Evolutionary conservation across 2,797 vertebrate species (phyloP), one percentile per base, ranked within the genome.

Genomic region (Valencia hispanica): DNA sequence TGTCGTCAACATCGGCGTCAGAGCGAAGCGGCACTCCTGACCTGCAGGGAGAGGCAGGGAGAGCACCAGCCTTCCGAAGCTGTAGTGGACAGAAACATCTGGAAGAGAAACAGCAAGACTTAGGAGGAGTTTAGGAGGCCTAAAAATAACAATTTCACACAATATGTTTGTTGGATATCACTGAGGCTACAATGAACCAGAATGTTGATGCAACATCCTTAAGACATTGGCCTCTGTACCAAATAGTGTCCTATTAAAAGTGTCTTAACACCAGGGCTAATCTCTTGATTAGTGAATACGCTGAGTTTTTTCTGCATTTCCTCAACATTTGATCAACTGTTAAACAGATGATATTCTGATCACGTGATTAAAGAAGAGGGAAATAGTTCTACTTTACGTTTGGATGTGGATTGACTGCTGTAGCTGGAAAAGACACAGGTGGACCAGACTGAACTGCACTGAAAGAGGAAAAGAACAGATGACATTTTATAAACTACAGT

Each of bases 1-100:
- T 0, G 95, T 97, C 72, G 95, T 95, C 69, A 93, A 48, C 89
- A 94, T 53, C 0, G 96, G 96, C 57, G 95, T 96, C 68, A 97
- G 72, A 0, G 94, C 92, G 78, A 97, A 97, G 1, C 68, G 94
- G 74, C 95, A 94, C 34, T 90, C 87, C 53, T 94, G 94, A 0
- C 84, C 93, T 48, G 70, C 36, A 1, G 89, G 87, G 18, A 88
- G 82, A 0, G 48, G 80, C 53, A 90, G 10, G 0, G 79, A 78
- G 9, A 90, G 85, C 70, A 87, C 87, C 0, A 84, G 89, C 6
- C 85, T 87, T 0, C 87, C 85, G 5, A 87, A 30, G 36, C 87
- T 84, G 78, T 86, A 75, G 3, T 22, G 79, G 0, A 90, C 5
- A 1, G n/a, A 78, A 0, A 39, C 85, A 78, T 83, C 89, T 86